Percentiles rank a stretch among this genome's conserved stretches.
phyloP scores from a whole-genome alignment of 2,888 invertebrate species.

The Drosophila stalkeri region DNA sequence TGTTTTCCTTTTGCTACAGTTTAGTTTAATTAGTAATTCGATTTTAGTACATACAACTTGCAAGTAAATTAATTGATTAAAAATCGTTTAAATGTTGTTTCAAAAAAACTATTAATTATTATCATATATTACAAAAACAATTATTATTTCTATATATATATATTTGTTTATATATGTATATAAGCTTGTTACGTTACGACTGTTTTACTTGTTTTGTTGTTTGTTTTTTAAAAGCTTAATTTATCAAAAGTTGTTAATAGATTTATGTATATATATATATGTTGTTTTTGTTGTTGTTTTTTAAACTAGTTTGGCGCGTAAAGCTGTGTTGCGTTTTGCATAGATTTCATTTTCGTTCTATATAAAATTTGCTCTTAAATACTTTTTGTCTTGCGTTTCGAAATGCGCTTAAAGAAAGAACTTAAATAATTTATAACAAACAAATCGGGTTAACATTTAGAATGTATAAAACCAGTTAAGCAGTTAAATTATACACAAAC shows the following conservation, averaged over 20 bases:
- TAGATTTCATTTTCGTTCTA: slow-evolving; percentile 50
- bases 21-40: slow-evolving; percentile 31
- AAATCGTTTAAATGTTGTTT: slow-evolving; percentile 45
- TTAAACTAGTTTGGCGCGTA: slow-evolving; percentile 79
- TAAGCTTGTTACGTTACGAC: slow-evolving; percentile 63
- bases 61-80: slow-evolving; percentile 63
- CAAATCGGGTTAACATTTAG: slow-evolving; percentile 74
- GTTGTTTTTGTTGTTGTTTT: slow-evolving; percentile 56
- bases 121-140: slow-evolving; percentile 66
- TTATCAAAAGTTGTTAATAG: slow-evolving; percentile 64
- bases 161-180: slow-evolving; percentile 32
- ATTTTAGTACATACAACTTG: slow-evolving; percentile 71
- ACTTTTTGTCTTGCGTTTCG: slow-evolving; percentile 70
- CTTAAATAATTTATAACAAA: slow-evolving; percentile 72
- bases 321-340: slow-evolving; percentile 78
- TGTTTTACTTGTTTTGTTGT: slow-evolving; percentile 30
- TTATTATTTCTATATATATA: slow-evolving; percentile 38
- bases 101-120: slow-evolving; percentile 55
- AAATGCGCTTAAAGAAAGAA: slow-evolving; percentile 69
- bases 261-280: slow-evolving; percentile 31
- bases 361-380: slow-evolving; percentile 72
- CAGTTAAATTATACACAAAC: slow-evolving; percentile 36
- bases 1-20: slow-evolving; percentile 59
- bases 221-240: slow-evolving; percentile 55
- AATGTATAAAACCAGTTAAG: slow-evolving; percentile 64